Conservation (phyloP, 2,113 vertebrate genomes). For the Cairina moschata region DNA sequence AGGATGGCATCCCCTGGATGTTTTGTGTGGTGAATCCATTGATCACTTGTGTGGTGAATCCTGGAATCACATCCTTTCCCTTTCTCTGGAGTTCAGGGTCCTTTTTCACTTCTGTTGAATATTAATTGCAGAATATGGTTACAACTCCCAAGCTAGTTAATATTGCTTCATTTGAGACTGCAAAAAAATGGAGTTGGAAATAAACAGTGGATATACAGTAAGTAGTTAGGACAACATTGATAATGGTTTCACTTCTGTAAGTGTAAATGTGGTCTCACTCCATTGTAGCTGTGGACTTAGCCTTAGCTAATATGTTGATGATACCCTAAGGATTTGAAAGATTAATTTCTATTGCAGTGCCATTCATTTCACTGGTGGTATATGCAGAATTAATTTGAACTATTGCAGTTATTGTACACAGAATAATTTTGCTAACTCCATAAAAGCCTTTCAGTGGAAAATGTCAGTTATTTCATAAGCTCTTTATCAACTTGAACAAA, state of each 20-base stretch:
- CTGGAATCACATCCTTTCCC: neutral
- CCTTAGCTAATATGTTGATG: neutral
- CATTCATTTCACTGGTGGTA: neutral
- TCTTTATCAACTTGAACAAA: neutral
- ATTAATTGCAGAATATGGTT: neutral
- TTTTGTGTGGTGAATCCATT: neutral
- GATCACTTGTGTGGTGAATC: neutral
- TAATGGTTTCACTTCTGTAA: neutral
- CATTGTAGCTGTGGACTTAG: neutral
- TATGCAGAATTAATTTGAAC: neutral
- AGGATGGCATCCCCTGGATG: neutral
- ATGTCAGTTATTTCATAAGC: neutral
- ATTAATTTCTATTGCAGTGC: neutral
- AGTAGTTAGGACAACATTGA: neutral
- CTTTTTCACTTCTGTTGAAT: neutral
- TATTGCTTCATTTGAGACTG: neutral
- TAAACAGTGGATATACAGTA: neutral
- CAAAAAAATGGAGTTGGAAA: neutral
- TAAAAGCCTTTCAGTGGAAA: neutral
- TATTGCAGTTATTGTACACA: neutral
- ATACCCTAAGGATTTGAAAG: neutral
- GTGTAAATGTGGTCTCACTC: neutral
- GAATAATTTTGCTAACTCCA: neutral
- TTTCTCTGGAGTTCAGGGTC: neutral
- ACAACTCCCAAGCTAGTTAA: neutral